Base-by-base conservation (phyloP, 1,140 invertebrate species). In the Lasioglossum albipes region DNA sequence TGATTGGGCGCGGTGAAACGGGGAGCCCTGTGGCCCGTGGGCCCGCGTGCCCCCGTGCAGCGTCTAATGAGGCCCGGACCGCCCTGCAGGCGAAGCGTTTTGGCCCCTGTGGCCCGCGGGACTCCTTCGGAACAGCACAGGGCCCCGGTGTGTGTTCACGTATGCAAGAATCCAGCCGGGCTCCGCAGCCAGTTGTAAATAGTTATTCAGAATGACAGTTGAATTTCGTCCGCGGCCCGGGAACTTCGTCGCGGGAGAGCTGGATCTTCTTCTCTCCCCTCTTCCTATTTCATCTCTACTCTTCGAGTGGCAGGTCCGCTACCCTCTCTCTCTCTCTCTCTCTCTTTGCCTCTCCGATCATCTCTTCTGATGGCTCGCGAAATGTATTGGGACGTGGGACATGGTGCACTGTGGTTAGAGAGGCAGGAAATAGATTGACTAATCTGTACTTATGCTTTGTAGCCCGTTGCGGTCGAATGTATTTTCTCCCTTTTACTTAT, bases 191-290 rank as follows among this genome's bases (percentile, higher is more conserved):
- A 83, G 87, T 85, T 91, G 90, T 92, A 91, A 92, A 91, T 92
- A 92, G 90, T 91, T 91, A 91, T 89, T 76, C 84, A 80, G 83
- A 92, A 89, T 91, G 91, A 92, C 91, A 91, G 90, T 89, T 90
- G 88, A 87, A 91, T 90, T 92, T 91, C 61, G 83, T 71, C 70
- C 65, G 71, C 52, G 62, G 5, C 68, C 18, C 59, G 41, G 68
- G 64, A 61, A 73, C 68, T 66, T 85, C 70, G 73, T 85, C 82
- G 84, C 82, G 78, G 77, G 68, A 75, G 82, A 81, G 59, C 70
- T 59, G 20, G 6, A 12, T 45, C 31, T 54, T 61, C 62, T 59
- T 59, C 42, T 42, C 9, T 13, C 36, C 22, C 31, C 57, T 52
- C 13, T n/a, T 52, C 62, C 54, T 18, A 64, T 36, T 62, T 41